Evolutionary conservation across 2,888 invertebrate species (phyloP).

Genomic region (Scelioninae gen. 1): DNA sequence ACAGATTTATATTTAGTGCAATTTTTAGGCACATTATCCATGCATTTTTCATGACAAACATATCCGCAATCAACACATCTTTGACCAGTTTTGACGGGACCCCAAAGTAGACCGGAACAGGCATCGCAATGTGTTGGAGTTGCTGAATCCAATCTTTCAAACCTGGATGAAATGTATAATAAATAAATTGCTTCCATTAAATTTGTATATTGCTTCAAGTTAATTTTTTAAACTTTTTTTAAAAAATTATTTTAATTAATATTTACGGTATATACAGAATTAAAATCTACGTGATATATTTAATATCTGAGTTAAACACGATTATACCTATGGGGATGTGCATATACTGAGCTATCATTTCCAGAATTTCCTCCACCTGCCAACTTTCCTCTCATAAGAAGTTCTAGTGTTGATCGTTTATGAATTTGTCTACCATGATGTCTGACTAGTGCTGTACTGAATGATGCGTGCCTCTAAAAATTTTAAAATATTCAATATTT

Average conservation of each 20-base stretch:
- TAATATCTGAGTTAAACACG: not conserved
- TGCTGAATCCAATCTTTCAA: conserved; percentile 94
- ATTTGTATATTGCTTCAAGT: too few species aligned
- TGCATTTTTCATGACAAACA: conserved; percentile 97
- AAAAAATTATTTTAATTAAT: too few species aligned
- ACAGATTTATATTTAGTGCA: conserved; percentile 91
- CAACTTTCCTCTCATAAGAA: conserved; percentile 93
- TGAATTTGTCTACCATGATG: conserved; percentile 94
- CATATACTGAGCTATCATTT: conserved; percentile 87
- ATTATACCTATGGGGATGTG: conserved; percentile 87
- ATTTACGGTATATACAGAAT: not conserved
- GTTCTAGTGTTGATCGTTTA: conserved; percentile 95
- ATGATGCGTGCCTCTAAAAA: conserved; percentile 90
- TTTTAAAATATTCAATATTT: conserved; percentile 11
- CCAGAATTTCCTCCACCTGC: conserved; percentile 85
- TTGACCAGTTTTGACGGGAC: conserved; percentile 91
- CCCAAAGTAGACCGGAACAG: conserved; percentile 95
- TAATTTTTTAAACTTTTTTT: too few species aligned
- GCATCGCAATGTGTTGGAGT: conserved; percentile 95
- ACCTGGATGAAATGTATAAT: conserved; percentile 84
- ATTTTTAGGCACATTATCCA: conserved; percentile 93
- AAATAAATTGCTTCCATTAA: too few species aligned
- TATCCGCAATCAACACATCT: conserved; percentile 96
- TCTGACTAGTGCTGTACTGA: conserved; percentile 93
- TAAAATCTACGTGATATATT: not conserved